These are phyloP conservation scores for Dreissena rostriformis DNA, from an alignment of 1,140 invertebrate species.

Conservation along the genomic window DNA sequence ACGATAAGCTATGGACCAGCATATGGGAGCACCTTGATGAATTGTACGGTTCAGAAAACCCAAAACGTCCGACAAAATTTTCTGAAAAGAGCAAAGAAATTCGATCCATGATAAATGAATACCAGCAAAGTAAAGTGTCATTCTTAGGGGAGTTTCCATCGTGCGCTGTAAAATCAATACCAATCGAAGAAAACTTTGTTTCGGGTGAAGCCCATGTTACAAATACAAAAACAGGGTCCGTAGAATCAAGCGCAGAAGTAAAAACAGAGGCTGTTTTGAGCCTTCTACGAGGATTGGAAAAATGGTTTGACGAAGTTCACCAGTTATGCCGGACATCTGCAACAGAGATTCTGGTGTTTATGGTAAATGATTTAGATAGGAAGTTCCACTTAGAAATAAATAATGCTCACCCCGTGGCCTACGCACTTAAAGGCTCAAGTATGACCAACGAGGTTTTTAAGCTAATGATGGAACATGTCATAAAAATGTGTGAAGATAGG, in stretches of 20 bases:
- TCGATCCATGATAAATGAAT: background rate
- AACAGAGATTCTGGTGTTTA: slow-evolving; percentile 16
- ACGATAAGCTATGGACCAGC: slow-evolving; percentile 1
- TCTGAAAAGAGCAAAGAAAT: background rate
- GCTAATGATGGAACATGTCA: background rate
- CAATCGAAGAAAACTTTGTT: background rate
- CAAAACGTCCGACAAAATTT: slow-evolving; percentile 12
- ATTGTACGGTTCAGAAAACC: background rate
- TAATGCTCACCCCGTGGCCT: slow-evolving; percentile 25
- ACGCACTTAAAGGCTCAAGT: slow-evolving; percentile 8
- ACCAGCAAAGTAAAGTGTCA: background rate
- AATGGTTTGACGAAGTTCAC: background rate
- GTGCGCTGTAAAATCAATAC: background rate
- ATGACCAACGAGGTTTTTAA: slow-evolving; percentile 22
- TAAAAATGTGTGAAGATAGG: slow-evolving; percentile 7
- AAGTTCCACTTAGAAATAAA: slow-evolving; percentile 2
- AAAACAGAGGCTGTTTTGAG: background rate
- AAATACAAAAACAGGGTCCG: background rate
- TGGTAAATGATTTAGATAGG: slow-evolving; percentile 13
- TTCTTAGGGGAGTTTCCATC: slow-evolving; percentile 17
- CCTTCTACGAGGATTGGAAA: background rate
- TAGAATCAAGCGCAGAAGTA: background rate
- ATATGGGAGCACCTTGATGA: background rate
- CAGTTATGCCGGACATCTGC: slow-evolving; percentile 6
- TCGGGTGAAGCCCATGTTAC: background rate